Conservation (phyloP, 1,140 invertebrate species). For the Cyphomyrmex costatus region DNA sequence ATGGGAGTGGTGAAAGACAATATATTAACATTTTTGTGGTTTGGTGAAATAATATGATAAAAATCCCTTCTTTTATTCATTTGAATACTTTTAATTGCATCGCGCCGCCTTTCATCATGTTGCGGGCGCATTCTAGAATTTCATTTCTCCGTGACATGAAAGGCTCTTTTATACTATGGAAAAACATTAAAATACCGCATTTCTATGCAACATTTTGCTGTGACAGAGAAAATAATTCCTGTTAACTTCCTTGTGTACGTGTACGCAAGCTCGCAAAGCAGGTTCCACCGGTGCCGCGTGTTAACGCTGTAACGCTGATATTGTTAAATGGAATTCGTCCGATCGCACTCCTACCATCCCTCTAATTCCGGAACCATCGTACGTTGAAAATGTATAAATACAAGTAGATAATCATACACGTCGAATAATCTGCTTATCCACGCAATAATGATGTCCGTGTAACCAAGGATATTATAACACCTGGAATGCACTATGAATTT, state of each 20-base stretch:
- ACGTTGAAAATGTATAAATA: slow-evolving; percentile 25
- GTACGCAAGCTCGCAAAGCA: slow-evolving; percentile 15
- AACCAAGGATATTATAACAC: background rate
- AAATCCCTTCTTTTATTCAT: slow-evolving; percentile 51
- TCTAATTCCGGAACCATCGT: slow-evolving; percentile 1
- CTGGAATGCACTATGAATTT: background rate
- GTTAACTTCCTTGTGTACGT: slow-evolving; percentile 45
- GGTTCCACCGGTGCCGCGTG: slow-evolving; percentile 1
- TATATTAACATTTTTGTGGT: slow-evolving; percentile 44
- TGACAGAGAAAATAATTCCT: slow-evolving; percentile 57
- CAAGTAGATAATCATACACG: slow-evolving; percentile 26
- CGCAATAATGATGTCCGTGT: background rate
- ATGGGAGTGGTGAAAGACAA: background rate
- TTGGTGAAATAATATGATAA: slow-evolving; percentile 42
- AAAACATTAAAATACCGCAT: slow-evolving; percentile 63
- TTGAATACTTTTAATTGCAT: slow-evolving; percentile 63
- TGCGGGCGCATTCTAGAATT: slow-evolving; percentile 57
- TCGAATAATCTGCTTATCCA: slow-evolving; percentile 18
- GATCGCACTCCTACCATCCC: slow-evolving; percentile 7
- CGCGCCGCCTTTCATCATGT: slow-evolving; percentile 55
- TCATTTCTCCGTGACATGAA: slow-evolving; percentile 59
- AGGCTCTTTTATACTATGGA: slow-evolving; percentile 57
- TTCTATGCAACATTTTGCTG: slow-evolving; percentile 51
- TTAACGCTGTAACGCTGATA: slow-evolving; percentile 21
- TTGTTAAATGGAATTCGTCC: slow-evolving; percentile 31